A percentile compares a stretch with the other conserved stretches of the same genome.
Conservation (phyloP, 2,797 vertebrate species). For the Myotis myotis region DNA sequence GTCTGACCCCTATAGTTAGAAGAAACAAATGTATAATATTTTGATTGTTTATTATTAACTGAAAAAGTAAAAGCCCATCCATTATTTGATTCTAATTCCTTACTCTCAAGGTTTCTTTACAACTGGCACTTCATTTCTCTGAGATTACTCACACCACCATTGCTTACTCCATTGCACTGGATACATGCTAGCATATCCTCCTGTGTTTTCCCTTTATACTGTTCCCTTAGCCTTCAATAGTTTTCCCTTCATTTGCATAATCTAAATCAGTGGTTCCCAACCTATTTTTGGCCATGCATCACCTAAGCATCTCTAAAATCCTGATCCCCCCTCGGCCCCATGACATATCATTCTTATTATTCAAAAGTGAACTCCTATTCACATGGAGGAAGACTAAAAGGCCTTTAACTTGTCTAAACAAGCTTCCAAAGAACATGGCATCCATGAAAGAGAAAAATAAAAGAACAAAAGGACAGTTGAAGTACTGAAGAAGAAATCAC, state of each 20-base stretch:
- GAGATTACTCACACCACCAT: background rate
- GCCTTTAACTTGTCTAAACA: no score
- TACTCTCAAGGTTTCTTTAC: background rate
- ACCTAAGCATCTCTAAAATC: no score
- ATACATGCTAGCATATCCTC: background rate
- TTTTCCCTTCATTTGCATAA: background rate
- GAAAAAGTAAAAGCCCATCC: background rate
- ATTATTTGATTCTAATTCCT: background rate
- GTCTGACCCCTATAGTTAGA: background rate
- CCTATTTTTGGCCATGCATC: no score
- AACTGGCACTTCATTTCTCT: background rate
- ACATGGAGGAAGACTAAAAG: no score
- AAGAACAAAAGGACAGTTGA: no score
- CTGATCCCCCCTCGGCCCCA: rapidly evolving
- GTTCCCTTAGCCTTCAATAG: background rate
- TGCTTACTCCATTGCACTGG: background rate
- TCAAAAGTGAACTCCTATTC: no score
- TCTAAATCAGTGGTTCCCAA: no score
- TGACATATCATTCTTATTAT: no score
- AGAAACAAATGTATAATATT: background rate
- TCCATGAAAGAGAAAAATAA: no score
- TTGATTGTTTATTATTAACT: background rate
- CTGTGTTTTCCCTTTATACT: background rate
- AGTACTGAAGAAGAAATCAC: no score
- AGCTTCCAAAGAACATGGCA: no score